Evolutionary conservation across 2,888 invertebrate genomes (phyloP).

Genomic region (Mechanitis messenoides): DNA sequence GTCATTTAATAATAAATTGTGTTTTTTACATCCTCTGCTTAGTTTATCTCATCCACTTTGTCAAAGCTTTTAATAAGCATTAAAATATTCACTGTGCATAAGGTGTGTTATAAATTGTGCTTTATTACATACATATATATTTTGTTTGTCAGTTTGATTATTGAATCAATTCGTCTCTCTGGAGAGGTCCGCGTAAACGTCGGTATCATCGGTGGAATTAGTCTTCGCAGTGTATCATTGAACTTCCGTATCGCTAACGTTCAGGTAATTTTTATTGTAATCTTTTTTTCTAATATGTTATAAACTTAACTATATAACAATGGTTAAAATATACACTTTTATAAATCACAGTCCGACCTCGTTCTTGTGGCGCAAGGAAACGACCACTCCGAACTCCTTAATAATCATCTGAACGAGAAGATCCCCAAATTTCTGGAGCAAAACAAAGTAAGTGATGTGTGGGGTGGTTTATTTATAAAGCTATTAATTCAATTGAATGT

Average conservation of each 20-base stretch:
- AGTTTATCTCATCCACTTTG: too few relatives aligned
- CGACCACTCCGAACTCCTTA: conserved; percentile 14
- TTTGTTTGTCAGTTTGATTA: neutral
- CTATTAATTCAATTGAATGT: neutral
- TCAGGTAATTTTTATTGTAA: conserved; percentile 7
- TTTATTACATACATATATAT: too few relatives aligned
- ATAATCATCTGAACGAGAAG: conserved; percentile 8
- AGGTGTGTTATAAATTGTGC: neutral
- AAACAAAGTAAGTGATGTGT: conserved; percentile 18
- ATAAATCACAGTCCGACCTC: conserved; percentile 19
- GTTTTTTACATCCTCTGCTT: too few relatives aligned
- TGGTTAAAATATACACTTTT: neutral
- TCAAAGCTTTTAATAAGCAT: conserved; percentile 5
- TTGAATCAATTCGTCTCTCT: neutral
- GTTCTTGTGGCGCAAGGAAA: neutral
- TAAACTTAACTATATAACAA: neutral
- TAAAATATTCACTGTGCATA: too few relatives aligned
- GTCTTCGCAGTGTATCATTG: neutral
- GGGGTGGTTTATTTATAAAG: neutral
- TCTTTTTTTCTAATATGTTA: neutral
- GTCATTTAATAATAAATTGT: too few relatives aligned
- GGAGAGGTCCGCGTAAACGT: neutral
- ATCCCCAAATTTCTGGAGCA: conserved; percentile 12
- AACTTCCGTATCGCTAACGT: neutral
- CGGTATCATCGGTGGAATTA: neutral